phyloP scores from a whole-genome alignment of 2,113 vertebrate species.

The Lanius ludovicianus region DNA sequence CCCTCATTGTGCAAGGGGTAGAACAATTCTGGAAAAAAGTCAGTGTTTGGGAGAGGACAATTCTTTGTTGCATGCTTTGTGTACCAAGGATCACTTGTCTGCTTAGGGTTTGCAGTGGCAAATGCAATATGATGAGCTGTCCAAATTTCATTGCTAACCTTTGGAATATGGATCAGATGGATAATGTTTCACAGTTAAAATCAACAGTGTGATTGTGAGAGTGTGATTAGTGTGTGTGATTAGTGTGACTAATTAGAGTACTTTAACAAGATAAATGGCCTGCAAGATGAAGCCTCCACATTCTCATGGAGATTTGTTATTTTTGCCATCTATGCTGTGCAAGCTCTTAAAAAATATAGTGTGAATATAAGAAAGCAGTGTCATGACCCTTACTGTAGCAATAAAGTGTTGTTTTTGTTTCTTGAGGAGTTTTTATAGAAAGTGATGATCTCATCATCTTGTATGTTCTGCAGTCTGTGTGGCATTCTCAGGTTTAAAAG shows the following conservation, averaged over 20 bases:
- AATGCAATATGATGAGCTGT: neutral
- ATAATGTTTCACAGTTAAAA: neutral
- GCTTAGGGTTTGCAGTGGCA: neutral
- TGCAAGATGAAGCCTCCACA: neutral
- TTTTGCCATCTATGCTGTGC: neutral
- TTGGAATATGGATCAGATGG: neutral
- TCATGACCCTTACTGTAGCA: neutral
- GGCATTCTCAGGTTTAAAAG: neutral
- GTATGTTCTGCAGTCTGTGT: neutral
- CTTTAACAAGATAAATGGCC: neutral
- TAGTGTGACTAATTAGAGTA: neutral
- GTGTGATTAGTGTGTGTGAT: neutral
- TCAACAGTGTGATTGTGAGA: neutral
- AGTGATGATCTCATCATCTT: neutral
- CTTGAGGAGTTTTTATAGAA: neutral
- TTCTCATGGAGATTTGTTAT: neutral
- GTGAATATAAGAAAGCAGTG: neutral
- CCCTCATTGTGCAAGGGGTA: neutral
- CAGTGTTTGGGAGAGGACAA: accelerated
- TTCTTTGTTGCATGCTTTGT: neutral
- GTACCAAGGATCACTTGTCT: neutral
- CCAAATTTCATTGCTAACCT: neutral
- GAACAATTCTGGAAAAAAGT: neutral
- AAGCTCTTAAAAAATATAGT: neutral
- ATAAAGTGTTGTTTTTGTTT: neutral